Evolutionary conservation across 1,140 invertebrate genomes (phyloP), one percentile per base, ranked within the genome.

Genomic region (Meteorus sp.): DNA sequence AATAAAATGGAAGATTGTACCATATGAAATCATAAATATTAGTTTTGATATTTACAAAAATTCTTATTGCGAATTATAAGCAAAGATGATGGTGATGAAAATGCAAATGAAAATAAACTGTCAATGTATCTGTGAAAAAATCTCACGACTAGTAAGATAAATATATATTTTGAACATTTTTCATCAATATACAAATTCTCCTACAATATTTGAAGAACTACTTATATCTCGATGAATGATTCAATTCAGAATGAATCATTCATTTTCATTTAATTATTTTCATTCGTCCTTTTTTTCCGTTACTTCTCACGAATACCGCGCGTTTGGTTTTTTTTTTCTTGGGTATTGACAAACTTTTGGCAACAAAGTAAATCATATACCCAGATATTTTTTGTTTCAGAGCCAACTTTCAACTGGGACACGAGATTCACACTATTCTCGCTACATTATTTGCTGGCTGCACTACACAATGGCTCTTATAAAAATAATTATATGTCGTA

Each of bases 231-330:
- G 56, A 71, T 68, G 58, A 50, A 71, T 70, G 70, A 74, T 68
- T 74, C 72, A 72, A 70, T 67, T 66, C 65, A 64, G 63, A 44
- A 70, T 70, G 65, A 67, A 68, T 70, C 56, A 64, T 67, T 70
- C 11, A 33, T 33, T 33, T 7, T 33, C 29, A 33, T 33, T 33
- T 33, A 33, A 7, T 33, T 11, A 11, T 33, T 33, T 33, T 33
- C 29, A 39, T 39, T 39, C 35, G 13, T n/a, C 15, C 15, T 48
- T 71, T 39, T n/a, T n/a, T 39, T 39, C 8, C 13, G 3, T 39
- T n/a, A n/a, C 64, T 61, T 75, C 74, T 76, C 75, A 76, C 74
- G 74, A 71, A 76, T 73, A 74, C 69, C 74, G 73, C 72, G 72
- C 75, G 68, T 75, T 76, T 75, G 69, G 64, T 72, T 72, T 68